A percentile compares a stretch with the other conserved stretches of the same genome.
Conservation (phyloP, 2,113 vertebrate species). For the Ceyx cyanopectus region DNA sequence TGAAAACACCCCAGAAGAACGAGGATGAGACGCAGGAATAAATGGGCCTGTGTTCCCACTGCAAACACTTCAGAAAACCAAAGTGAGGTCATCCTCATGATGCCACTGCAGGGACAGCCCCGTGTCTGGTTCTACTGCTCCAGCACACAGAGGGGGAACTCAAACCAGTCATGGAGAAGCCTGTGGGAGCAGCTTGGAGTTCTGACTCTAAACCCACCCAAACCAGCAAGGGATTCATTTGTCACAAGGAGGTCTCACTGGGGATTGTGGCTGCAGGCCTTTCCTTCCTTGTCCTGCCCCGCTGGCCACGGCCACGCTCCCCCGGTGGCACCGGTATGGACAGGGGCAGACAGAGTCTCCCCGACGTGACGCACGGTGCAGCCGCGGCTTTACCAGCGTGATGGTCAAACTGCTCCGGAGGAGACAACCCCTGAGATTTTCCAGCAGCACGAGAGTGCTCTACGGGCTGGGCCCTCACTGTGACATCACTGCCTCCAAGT, state of each 20-base stretch:
- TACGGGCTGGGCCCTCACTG: not conserved
- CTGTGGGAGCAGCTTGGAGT: not conserved
- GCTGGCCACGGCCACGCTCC: accelerated
- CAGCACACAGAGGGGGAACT: not conserved
- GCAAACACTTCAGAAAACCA: not conserved
- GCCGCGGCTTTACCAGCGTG: accelerated
- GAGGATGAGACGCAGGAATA: not conserved
- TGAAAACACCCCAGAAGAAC: not conserved
- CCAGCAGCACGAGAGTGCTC: not conserved
- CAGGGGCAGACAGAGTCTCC: not conserved
- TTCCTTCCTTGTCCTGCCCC: not conserved
- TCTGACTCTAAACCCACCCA: not conserved
- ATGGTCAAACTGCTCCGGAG: not conserved
- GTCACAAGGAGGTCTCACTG: not conserved
- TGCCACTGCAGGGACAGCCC: not conserved
- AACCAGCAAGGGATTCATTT: not conserved
- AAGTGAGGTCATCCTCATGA: accelerated
- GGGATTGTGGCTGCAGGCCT: not conserved
- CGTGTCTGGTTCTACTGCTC: accelerated
- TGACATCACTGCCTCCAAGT: not conserved
- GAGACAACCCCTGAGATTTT: not conserved
- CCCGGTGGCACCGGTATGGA: accelerated
- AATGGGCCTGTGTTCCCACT: not conserved
- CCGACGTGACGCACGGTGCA: accelerated
- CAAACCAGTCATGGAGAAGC: not conserved